Conservation (phyloP, 2,113 vertebrate species). For the Coreoperca whiteheadi region DNA sequence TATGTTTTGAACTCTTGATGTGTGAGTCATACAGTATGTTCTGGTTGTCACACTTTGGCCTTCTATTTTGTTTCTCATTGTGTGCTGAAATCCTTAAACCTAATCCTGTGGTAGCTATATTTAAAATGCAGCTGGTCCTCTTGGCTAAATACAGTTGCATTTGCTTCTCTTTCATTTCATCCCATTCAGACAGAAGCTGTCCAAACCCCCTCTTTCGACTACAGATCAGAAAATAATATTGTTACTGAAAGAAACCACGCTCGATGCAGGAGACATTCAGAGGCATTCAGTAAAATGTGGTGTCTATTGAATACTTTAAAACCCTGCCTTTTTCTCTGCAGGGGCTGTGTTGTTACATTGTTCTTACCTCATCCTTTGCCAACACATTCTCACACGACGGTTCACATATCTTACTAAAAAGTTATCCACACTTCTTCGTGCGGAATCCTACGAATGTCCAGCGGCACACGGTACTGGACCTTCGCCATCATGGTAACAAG, state of each 20-base stretch:
- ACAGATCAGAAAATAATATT: constrained; percentile 1
- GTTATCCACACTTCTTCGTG: no score
- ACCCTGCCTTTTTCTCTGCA: background rate
- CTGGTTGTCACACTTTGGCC: background rate
- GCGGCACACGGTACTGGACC: no score
- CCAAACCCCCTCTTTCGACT: background rate
- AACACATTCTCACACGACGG: no score
- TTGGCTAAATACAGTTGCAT: constrained; percentile 32
- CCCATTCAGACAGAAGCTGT: background rate
- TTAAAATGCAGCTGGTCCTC: background rate
- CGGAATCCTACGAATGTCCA: no score
- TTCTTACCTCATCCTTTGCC: background rate
- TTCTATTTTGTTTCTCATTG: background rate
- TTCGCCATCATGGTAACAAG: no score
- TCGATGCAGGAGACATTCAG: background rate
- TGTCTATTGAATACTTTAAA: constrained; percentile 3
- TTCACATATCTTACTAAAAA: no score
- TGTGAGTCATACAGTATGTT: background rate
- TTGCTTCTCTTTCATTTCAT: background rate
- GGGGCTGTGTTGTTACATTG: background rate
- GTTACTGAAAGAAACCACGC: background rate
- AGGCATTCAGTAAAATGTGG: background rate
- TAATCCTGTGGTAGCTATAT: constrained; percentile 12
- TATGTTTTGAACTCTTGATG: background rate
- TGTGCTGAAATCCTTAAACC: constrained; percentile 5